These are phyloP conservation scores for Caenorhabditis sulstoni DNA, from an alignment of 2,888 invertebrate species.

Conservation along the genomic window DNA sequence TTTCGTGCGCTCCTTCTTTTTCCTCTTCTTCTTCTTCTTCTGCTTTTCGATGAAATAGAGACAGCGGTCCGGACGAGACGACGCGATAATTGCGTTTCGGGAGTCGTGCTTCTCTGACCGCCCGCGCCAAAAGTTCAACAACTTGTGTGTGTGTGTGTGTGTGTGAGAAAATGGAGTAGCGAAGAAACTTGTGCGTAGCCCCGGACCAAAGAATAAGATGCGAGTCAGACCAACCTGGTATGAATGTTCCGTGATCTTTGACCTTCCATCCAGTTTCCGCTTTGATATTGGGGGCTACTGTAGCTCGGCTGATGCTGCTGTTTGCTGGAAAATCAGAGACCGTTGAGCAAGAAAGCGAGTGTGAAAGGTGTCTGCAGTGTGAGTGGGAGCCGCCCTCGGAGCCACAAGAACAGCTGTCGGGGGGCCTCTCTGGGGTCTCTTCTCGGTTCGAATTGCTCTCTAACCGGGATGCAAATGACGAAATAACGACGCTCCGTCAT, in stretches of 20 bases:
- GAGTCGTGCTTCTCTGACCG: constrained; percentile 14
- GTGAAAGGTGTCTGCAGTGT: constrained; percentile 29
- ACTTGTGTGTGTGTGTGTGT: constrained; percentile 3
- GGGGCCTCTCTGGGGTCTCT: constrained; percentile 14
- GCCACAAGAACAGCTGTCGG: constrained; percentile 30
- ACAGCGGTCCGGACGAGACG: constrained; percentile 11
- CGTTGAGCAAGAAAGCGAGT: constrained; percentile 6
- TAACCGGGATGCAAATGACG: constrained; percentile 33
- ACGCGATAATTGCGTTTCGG: constrained; percentile 49
- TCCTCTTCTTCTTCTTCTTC: too few relatives aligned
- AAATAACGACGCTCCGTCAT: background rate
- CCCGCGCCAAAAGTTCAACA: constrained; percentile 47
- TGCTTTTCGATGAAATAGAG: constrained; percentile 32
- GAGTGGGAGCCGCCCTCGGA: constrained; percentile 48
- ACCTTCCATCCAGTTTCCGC: constrained; percentile 60
- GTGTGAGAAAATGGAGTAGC: constrained; percentile 37
- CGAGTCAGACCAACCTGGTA: constrained; percentile 26
- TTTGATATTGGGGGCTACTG: constrained; percentile 59
- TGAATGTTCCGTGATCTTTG: constrained; percentile 53
- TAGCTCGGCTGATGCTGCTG: constrained; percentile 58
- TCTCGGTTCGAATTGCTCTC: constrained; percentile 19
- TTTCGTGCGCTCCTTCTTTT: constrained; percentile 32
- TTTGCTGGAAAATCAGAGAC: constrained; percentile 40
- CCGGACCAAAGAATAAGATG: constrained; percentile 14
- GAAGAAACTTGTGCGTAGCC: background rate